Conservation (phyloP, 2,888 invertebrate genomes). For the Calliphora vomitoria region DNA sequence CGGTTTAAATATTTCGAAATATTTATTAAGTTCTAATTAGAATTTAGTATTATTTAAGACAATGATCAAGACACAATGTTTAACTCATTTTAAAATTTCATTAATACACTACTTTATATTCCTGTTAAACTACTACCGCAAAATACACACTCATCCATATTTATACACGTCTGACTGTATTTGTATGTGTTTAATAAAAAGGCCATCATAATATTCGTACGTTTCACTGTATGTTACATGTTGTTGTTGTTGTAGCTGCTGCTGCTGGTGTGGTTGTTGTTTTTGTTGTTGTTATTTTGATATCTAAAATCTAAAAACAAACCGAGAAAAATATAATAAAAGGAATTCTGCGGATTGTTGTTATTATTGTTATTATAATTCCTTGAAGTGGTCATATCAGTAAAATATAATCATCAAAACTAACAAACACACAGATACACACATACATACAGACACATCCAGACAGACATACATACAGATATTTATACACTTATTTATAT, state of each 20-base stretch:
- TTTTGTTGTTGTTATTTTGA: constrained; percentile 65
- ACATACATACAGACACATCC: constrained; percentile 29
- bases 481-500: constrained; percentile 64
- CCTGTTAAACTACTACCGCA: constrained; percentile 29
- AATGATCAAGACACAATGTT: no score
- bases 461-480: constrained; percentile 31
- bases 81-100: no score
- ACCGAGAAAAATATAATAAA: constrained; percentile 76
- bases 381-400: constrained; percentile 83
- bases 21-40: no score
- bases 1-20: no score
- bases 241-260: constrained; percentile 26
- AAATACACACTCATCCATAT: constrained; percentile 32
- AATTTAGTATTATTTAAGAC: no score
- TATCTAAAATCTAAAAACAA: constrained; percentile 80
- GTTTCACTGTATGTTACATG: constrained; percentile 67
- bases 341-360: constrained; percentile 84
- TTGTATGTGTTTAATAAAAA: constrained; percentile 61
- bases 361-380: constrained; percentile 84
- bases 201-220: constrained; percentile 68
- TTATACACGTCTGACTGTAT: constrained; percentile 20
- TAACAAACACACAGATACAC: constrained; percentile 64
- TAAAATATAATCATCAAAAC: constrained; percentile 81
- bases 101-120: constrained; percentile 19
- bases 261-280: constrained; percentile 37